Conservation (phyloP, 2,113 vertebrate genomes). For the Dicaeum eximium region DNA sequence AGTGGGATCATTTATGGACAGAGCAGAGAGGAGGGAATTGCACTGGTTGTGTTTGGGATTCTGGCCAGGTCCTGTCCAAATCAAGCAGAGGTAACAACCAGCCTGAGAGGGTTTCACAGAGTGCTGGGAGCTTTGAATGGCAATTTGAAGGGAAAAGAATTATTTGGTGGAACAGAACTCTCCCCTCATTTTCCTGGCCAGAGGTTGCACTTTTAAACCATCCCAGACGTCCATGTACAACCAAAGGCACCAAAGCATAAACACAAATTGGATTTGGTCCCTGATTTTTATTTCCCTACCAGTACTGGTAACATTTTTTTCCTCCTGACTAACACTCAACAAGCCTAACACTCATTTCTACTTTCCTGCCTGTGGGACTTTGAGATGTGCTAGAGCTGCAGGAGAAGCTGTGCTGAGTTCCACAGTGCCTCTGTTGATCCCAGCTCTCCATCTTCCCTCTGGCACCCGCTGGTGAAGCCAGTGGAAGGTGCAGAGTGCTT, state of each 20-base stretch:
- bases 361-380: not conserved
- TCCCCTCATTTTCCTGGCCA: not conserved
- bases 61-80: not conserved
- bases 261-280: not conserved
- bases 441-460: not conserved
- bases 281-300: not conserved
- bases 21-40: not conserved
- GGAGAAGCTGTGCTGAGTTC: not conserved
- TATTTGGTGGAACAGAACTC: not conserved
- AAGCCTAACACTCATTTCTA: no score
- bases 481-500: not conserved
- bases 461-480: not conserved
- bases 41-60: fast-evolving
- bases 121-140: not conserved
- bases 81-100: not conserved
- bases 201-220: not conserved
- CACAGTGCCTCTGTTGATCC: fast-evolving
- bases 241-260: not conserved
- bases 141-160: not conserved
- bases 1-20: not conserved
- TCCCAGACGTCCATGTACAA: not conserved
- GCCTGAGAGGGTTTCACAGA: not conserved
- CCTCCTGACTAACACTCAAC: no score
- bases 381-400: not conserved
- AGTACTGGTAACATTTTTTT: not conserved